Percentiles rank a stretch among this genome's conserved stretches.
phyloP scores from a whole-genome alignment of 2,888 invertebrate species.

The Ametastegia equiseti region DNA sequence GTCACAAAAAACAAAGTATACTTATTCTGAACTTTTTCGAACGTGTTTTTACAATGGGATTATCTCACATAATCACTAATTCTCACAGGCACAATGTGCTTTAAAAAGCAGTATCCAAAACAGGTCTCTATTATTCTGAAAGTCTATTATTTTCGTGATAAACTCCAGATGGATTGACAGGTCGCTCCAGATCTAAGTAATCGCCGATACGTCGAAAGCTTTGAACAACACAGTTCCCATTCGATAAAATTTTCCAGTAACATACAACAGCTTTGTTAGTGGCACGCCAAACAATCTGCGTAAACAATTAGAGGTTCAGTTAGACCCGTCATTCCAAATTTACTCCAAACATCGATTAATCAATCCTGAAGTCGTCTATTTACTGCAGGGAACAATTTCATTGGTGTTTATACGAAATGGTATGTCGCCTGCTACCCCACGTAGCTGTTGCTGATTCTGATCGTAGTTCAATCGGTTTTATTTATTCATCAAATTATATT shows the following conservation, averaged over 20 bases:
- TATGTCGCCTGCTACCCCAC: neutral
- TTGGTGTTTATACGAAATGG: neutral
- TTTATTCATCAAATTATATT: neutral
- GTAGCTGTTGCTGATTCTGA: neutral
- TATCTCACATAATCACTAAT: too few species aligned
- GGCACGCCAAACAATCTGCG: neutral
- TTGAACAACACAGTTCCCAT: neutral
- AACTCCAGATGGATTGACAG: neutral
- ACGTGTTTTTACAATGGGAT: too few species aligned
- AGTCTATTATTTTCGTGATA: neutral
- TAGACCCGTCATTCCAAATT: neutral
- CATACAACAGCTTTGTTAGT: constrained; percentile 16
- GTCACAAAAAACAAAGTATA: neutral
- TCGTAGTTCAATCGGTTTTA: neutral
- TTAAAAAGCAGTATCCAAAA: neutral
- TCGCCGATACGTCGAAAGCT: neutral
- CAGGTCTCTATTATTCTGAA: neutral
- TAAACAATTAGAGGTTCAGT: constrained; percentile 17
- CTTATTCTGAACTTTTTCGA: too few species aligned
- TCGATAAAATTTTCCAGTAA: neutral
- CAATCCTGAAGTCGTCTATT: constrained; percentile 15
- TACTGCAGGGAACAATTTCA: constrained; percentile 6
- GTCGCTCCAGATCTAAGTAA: neutral
- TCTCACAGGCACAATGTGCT: too few species aligned
- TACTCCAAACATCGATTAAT: constrained; percentile 21